These are phyloP conservation scores for Numida meleagris DNA, from an alignment of 2,113 vertebrate species.

Conservation along the genomic window DNA sequence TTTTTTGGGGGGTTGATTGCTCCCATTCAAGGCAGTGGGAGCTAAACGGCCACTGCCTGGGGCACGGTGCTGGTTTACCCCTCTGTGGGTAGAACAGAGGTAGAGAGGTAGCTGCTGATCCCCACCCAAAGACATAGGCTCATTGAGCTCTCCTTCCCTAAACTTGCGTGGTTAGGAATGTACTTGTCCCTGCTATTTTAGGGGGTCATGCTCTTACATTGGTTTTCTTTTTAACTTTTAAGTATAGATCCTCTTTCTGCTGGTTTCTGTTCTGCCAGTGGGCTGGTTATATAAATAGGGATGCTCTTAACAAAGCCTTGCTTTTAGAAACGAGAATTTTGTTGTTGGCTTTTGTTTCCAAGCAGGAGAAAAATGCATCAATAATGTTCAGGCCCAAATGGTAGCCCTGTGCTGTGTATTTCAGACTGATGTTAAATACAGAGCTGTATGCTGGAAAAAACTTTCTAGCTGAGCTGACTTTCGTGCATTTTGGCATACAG, in stretches of 20 bases:
- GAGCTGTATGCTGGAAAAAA: not conserved
- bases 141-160: not conserved
- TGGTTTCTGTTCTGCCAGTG: not conserved
- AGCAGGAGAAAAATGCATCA: accelerated
- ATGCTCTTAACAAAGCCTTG: not conserved
- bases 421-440: not conserved
- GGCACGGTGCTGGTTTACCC: not conserved
- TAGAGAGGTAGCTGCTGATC: not conserved
- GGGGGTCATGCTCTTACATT: not conserved
- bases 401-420: not conserved
- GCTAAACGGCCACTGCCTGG: not conserved
- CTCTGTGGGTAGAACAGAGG: not conserved
- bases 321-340: not conserved
- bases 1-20: accelerated
- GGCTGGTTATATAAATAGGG: not conserved
- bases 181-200: not conserved
- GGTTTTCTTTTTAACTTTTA: not conserved
- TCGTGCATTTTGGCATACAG: accelerated
- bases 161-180: not conserved
- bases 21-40: accelerated
- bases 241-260: not conserved
- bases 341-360: not conserved
- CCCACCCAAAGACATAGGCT: not conserved
- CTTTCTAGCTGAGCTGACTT: not conserved
- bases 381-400: too few species aligned